Evolutionary conservation across 2,113 vertebrate genomes (phyloP).

Genomic region (Gobiocypris rarus): DNA sequence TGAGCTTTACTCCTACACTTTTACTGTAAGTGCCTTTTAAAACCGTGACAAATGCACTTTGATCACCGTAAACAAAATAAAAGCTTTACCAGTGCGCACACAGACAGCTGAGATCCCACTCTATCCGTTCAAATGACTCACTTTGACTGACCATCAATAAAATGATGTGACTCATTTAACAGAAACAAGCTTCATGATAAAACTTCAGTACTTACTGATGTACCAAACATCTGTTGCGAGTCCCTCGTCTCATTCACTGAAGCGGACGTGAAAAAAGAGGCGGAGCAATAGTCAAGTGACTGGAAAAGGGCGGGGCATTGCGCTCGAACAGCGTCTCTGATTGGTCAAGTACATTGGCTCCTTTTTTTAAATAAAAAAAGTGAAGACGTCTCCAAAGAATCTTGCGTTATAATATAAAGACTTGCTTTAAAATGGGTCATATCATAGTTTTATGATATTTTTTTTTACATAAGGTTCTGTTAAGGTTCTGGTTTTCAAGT

Average conservation of each 20-base stretch:
- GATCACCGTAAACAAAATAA: neutral
- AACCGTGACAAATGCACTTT: too few species aligned
- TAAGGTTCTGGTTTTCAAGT: too few species aligned
- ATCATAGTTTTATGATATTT: neutral
- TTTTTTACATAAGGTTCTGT: too few species aligned
- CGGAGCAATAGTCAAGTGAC: neutral
- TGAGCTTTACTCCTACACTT: too few species aligned
- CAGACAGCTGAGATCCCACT: neutral
- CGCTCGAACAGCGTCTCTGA: neutral
- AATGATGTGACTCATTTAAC: neutral
- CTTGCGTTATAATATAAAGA: neutral
- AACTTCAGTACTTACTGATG: neutral
- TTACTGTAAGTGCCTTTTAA: neutral
- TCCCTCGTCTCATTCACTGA: neutral
- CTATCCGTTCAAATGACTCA: neutral
- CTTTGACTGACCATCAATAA: neutral
- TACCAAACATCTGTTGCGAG: neutral
- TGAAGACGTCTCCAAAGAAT: neutral
- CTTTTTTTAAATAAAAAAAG: neutral
- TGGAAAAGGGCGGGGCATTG: neutral
- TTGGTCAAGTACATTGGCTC: neutral
- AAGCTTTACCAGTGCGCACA: neutral
- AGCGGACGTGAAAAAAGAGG: neutral
- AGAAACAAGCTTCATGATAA: neutral
- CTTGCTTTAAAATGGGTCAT: neutral